Evolutionary conservation across 2,113 vertebrate genomes (phyloP), one percentile per base, ranked within the genome.

Genomic region (Gorsachius goisagi): DNA sequence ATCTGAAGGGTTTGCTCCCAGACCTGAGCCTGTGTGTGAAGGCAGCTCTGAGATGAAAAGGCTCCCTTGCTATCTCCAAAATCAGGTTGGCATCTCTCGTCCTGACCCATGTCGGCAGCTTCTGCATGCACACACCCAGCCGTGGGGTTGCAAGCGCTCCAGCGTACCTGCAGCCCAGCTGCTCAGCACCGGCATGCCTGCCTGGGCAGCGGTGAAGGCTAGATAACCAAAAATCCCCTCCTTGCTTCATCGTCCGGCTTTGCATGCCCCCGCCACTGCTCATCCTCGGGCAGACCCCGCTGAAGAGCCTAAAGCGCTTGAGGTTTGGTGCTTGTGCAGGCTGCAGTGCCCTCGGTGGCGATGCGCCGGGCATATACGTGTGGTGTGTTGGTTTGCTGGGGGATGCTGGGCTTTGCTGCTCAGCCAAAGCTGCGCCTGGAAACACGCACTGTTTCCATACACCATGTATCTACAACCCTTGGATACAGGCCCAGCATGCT

Each of bases 111-210:
- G 0, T 6, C 8, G 6, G 58, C 77, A 55, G 19, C 9, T 26
- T 24, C n/a, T 52, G 56, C 10, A 0, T 2, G 1, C 5, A 11
- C 12, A 5, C 0, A 0, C 6, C 12, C 20, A 72, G n/a, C 45
- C 4, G 1, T 5, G 3, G 24, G 18, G 26, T 7, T 77, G 17
- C 15, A 15, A 58, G 60, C 3, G 15, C 37, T 68, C 52, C 0
- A 0, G 28, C 1, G 1, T 14, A 53, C 71, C 62, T 45, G 56
- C 60, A 91, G 60, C 52, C 26, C 1, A 1, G 67, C 72, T 55
- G 41, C 72, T 33, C 1, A 1, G 67, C 81, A 55, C 37, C 1
- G 0, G 16, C 27, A 5, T 24, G 33, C 75, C 75, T 83, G 62
- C 12, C 66, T 6, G 3, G 75, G 75, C 66, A 93, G 60, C 2